Evolutionary conservation across 2,797 vertebrate species (phyloP).

Genomic region (Smutsia temminckii): DNA sequence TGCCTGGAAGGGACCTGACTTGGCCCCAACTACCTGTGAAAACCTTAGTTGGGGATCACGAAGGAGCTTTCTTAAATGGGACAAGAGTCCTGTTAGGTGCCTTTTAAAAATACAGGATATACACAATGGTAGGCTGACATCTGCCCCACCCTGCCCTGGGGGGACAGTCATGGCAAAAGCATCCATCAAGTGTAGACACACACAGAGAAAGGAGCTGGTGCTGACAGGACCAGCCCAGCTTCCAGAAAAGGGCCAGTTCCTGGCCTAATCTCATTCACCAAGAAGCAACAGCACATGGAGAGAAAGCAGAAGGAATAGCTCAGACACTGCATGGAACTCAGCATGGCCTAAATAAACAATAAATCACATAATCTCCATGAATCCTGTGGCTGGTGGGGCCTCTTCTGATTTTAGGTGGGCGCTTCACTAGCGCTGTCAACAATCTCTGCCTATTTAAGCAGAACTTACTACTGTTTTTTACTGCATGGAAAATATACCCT

Average conservation of each 20-base stretch:
- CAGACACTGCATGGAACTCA: neutral
- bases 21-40: neutral
- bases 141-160: rapidly evolving
- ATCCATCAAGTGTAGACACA: neutral
- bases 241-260: neutral
- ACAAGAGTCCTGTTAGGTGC: neutral
- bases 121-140: neutral
- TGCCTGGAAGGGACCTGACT: neutral
- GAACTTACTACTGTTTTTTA: neutral
- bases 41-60: neutral
- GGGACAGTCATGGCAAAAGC: neutral
- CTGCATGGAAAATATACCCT: neutral
- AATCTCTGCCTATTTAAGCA: neutral
- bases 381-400: neutral
- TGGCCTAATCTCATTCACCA: neutral
- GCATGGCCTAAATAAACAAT: neutral
- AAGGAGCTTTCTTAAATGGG: neutral
- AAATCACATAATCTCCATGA: neutral
- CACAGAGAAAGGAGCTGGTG: neutral
- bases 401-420: neutral
- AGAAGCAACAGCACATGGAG: neutral
- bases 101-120: neutral
- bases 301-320: neutral
- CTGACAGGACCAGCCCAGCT: neutral
- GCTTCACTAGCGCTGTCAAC: neutral